A percentile compares a stretch with the other conserved stretches of the same genome.
These are phyloP conservation scores for Lasioglossum baleicum DNA, from an alignment of 1,140 invertebrate species.

Conservation along the genomic window DNA sequence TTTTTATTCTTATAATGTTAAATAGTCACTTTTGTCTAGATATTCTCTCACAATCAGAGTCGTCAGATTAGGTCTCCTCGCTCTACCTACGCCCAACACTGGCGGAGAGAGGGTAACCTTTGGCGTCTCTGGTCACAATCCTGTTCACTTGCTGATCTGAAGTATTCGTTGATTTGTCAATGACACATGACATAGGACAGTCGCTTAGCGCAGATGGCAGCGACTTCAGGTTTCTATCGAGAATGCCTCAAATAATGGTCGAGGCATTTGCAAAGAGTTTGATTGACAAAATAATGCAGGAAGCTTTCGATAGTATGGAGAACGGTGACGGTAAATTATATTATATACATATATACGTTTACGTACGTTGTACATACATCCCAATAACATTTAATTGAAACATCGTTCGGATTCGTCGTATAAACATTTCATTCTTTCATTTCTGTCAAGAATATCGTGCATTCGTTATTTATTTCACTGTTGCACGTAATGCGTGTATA, in stretches of 20 bases:
- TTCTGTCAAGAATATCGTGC: neutral
- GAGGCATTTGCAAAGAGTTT: constrained; percentile 61
- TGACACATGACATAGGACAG: constrained; percentile 23
- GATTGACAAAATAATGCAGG: constrained; percentile 56
- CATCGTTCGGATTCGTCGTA: neutral
- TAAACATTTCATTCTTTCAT: neutral
- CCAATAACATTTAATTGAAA: neutral
- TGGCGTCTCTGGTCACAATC: no score
- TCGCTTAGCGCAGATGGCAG: constrained; percentile 14
- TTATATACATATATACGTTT: no score
- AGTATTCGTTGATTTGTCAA: constrained; percentile 9
- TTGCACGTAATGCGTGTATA: no score
- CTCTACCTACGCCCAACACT: no score
- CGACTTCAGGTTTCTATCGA: constrained; percentile 38
- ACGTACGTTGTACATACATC: no score
- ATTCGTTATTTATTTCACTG: neutral
- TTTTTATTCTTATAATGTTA: no score
- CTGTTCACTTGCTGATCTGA: neutral
- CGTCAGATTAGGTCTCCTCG: no score
- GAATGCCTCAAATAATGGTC: constrained; percentile 56
- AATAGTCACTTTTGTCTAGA: no score
- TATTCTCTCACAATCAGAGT: no score
- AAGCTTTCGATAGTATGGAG: constrained; percentile 57
- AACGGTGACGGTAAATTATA: constrained; percentile 41
- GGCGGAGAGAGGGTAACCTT: no score